Conservation (phyloP, 1,140 invertebrate genomes). For the Zaprionus lachaisei region DNA sequence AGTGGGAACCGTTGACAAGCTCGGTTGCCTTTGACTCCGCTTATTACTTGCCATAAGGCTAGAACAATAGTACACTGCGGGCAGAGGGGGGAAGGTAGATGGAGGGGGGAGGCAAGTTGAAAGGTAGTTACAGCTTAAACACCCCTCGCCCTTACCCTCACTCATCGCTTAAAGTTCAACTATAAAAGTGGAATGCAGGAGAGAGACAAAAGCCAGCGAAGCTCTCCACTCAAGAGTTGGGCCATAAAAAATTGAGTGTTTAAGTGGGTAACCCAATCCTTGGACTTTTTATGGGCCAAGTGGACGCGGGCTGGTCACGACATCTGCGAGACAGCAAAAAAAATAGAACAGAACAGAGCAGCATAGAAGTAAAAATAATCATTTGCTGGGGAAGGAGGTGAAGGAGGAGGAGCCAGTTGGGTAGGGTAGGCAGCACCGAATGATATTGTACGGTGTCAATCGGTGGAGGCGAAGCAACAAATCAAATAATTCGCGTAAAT, state of each 20-base stretch:
- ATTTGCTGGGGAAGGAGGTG: neutral
- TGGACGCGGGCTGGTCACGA: constrained; percentile 56
- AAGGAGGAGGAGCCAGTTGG: too few species aligned
- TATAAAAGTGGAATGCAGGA: constrained; percentile 60
- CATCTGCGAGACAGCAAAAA: constrained; percentile 20
- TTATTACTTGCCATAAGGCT: constrained; percentile 4
- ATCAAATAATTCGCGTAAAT: constrained; percentile 60
- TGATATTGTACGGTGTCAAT: constrained; percentile 15
- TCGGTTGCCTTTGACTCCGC: constrained; percentile 7
- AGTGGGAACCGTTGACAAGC: constrained; percentile 32
- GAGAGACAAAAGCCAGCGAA: constrained; percentile 72
- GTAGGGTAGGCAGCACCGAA: neutral
- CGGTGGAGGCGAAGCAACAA: constrained; percentile 38
- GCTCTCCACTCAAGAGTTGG: constrained; percentile 66
- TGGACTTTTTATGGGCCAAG: constrained; percentile 66
- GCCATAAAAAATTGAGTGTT: constrained; percentile 73
- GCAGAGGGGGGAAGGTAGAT: neutral
- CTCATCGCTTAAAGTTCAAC: constrained; percentile 70
- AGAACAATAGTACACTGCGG: neutral
- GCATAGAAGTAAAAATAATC: constrained; percentile 34
- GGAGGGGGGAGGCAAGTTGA: neutral
- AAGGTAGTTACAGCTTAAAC: constrained; percentile 21
- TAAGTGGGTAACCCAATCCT: constrained; percentile 57
- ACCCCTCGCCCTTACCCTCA: neutral
- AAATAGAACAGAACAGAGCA: constrained; percentile 51